Base-by-base conservation (phyloP, 2,797 vertebrate genomes). In the Threskiornis aethiopicus region DNA sequence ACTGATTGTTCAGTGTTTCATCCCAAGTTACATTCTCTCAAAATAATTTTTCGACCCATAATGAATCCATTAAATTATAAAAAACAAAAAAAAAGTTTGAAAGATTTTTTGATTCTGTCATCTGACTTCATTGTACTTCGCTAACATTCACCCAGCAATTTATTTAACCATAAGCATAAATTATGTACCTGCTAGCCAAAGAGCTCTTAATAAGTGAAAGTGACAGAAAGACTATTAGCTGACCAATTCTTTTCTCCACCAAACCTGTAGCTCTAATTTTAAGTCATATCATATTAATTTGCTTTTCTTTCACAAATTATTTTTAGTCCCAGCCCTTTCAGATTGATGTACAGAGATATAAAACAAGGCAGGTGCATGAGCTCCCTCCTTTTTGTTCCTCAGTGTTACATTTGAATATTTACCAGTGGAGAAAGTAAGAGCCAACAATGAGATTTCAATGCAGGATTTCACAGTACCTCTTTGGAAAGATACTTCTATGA, bases 251-350 rank as follows among this genome's bases (percentile, higher is more conserved):
- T 95, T 97, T 73, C 71, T 95, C 71, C 84, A n/a, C 39, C 76
- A 76, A 96, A 77, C 17, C 87, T 16, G 35, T 26, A 94, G 70
- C 26, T 91, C 73, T 96, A 51, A 96, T 90, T 97, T 97, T 95
- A 91, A 95, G 57, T 89, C 78, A 21, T 64, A 66, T 44, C 51
- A 67, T 47, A 96, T 73, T 93, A 92, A 90, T 96, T 92, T 97
- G 28, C 37, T 97, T 98, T 97, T 95, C 58, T 87, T 88, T 97
- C 92, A 66, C 39, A 73, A 71, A 90, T 83, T 97, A 97, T 97
- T 97, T 98, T 97, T 96, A 97, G 87, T 81, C 70, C 57, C 76
- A 92, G 28, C 2, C 55, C 77, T 92, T 90, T 96, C 61, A 94
- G 73, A 94, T 66, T 95, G 77, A 95, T 90, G 29, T 81, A 59